Conservation (phyloP, 2,797 vertebrate species). For the Trematomus bernacchii region DNA sequence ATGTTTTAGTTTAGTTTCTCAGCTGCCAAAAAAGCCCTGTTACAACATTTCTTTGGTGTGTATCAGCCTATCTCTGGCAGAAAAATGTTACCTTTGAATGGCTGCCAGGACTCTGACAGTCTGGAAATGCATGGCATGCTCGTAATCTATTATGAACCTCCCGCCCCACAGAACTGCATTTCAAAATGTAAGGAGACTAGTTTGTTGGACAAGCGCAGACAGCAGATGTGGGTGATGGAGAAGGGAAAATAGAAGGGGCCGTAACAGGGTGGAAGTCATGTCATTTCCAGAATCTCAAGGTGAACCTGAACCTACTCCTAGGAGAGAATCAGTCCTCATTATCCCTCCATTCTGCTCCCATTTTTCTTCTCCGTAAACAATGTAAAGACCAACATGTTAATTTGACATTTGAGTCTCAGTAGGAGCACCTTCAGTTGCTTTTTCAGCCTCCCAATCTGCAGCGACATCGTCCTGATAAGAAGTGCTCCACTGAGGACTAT, state of each 20-base stretch:
- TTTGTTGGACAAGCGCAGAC: constrained; percentile 45
- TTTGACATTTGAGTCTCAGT: constrained; percentile 73
- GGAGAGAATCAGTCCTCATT: constrained; percentile 33
- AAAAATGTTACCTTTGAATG: constrained; percentile 76
- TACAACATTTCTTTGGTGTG: constrained; percentile 40
- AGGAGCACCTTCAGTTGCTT: constrained; percentile 54
- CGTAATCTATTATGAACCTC: constrained; percentile 73
- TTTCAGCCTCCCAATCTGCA: constrained; percentile 54
- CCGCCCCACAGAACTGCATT: constrained; percentile 67
- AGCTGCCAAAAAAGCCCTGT: constrained; percentile 38
- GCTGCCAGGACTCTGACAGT: constrained; percentile 73
- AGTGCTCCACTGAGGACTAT: constrained; percentile 40
- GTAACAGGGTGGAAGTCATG: constrained; percentile 42
- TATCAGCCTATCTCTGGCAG: constrained; percentile 60
- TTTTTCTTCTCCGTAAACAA: constrained; percentile 33
- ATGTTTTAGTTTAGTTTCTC: constrained; percentile 43
- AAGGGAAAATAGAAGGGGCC: constrained; percentile 27
- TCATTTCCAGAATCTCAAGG: constrained; percentile 46
- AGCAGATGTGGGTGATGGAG: constrained; percentile 47
- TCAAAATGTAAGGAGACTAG: constrained; percentile 59
- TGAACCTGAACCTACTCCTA: constrained; percentile 34
- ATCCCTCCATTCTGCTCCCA: constrained; percentile 28
- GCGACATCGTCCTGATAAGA: constrained; percentile 60
- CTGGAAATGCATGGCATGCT: constrained; percentile 77
- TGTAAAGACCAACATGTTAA: constrained; percentile 63